Conservation (phyloP, 1,140 invertebrate species). For the Brachionus rotundiformis region DNA sequence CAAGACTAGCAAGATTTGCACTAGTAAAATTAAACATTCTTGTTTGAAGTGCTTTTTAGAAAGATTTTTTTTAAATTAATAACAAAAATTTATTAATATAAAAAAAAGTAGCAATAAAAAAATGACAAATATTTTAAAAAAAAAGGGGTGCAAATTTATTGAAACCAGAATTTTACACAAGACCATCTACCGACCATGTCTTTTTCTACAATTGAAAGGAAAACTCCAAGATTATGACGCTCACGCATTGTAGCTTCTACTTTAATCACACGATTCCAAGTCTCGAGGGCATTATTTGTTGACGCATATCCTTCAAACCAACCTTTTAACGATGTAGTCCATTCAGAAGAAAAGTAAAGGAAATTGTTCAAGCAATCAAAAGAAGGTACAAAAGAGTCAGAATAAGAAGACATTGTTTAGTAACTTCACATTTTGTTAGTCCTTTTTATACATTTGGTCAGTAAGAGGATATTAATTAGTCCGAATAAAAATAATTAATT, state of each 20-base stretch:
- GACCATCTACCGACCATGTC: slow-evolving; percentile 12
- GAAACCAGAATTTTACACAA: not conserved
- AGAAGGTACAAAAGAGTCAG: too few relatives aligned
- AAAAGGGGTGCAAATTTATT: not conserved
- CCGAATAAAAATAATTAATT: too few relatives aligned
- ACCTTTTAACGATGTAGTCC: not conserved
- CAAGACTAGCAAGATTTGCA: too few relatives aligned
- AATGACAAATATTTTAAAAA: slow-evolving; percentile 1
- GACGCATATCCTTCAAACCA: slow-evolving; percentile 30
- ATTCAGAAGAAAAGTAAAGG: not conserved
- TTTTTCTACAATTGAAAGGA: slow-evolving; percentile 29
- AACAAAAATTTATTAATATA: not conserved
- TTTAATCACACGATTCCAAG: slow-evolving; percentile 33
- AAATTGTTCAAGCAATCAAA: not conserved
- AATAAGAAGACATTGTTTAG: too few relatives aligned
- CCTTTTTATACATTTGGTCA: too few relatives aligned
- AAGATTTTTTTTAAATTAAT: not conserved
- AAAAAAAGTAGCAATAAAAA: not conserved
- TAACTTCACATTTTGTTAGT: too few relatives aligned
- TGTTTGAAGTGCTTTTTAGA: too few relatives aligned
- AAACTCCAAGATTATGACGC: slow-evolving; percentile 5
- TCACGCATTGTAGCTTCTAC: not conserved
- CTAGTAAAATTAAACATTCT: too few relatives aligned
- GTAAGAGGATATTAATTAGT: too few relatives aligned
- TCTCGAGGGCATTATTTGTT: slow-evolving; percentile 29